Evolutionary conservation across 2,797 vertebrate genomes (phyloP), one percentile per base, ranked within the genome.

Genomic region (Lerista edwardsae): DNA sequence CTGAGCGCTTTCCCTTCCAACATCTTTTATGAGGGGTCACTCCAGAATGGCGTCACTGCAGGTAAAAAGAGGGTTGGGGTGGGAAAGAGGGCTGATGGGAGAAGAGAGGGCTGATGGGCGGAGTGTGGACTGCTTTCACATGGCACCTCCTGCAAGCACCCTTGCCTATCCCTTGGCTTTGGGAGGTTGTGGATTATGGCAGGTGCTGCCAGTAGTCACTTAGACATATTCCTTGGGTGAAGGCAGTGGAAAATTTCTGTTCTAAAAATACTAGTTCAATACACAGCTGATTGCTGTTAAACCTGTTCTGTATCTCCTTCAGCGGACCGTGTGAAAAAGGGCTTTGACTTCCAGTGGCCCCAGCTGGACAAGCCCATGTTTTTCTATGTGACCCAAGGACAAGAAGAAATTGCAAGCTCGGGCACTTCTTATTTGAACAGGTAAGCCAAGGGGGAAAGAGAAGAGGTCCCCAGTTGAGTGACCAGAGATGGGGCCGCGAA

Each of bases 341-440:
- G 98, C 0, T 99, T 99, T 87, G 99, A 99, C 91, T 99, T 99
- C 96, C 98, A 99, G 96, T 99, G 99, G 99, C 98, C 99, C 0
- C 99, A 99, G 79, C 98, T 98, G 0, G 98, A 99, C 90, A 99
- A 99, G 87, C 99, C 99, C 23, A 99, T 99, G 99, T 99, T 99
- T 93, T 99, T 99, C 95, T 99, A 99, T 0, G 98, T 99, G 90
- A 99, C 98, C 44, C 98, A 99, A 92, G 98, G 99, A 4, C 98
- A 99, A 93, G 99, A 99, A 92, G 99, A 99, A 93, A 99, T 99
- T 1, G 99, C 99, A 77, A 99, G 98, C 92, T 99, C 99, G 0
- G 99, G 99, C 93, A 99, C 99, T 14, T 99, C 99, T 15, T 99
- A 99, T 90, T 96, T 99, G 19, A 99, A 99, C 97, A 98, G 99